Base-by-base conservation (phyloP, 2,797 vertebrate genomes). In the Amblyraja radiata region DNA sequence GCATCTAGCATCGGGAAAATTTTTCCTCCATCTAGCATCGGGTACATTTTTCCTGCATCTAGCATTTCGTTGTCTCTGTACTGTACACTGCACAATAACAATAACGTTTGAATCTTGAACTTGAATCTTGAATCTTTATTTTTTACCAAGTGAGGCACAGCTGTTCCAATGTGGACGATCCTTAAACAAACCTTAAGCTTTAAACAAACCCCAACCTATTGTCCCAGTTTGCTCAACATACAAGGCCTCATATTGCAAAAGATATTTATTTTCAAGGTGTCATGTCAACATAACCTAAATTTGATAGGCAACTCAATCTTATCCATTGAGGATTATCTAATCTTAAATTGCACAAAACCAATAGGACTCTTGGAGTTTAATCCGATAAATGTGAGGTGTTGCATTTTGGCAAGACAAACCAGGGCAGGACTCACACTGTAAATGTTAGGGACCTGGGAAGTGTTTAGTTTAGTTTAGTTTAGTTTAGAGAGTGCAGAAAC, bases 251-350 rank as follows among this genome's bases (percentile, higher is more conserved):
- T 36, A n/a, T 21, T 88, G 16, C 36, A 8, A n/a, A 88, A 65
- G 18, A 18, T 36, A 21, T 88, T 88, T 88, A 86, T 18, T 68
- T 68, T 68, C 32, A 68, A 36, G 32, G 6, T 16, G 65, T 7
- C 32, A 7, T 32, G 32, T 68, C 84, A 88, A 88, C n/a, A 36
- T 2, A 11, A 21, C 18, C 63, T 68, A 32, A 21, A 21, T 68
- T 88, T 88, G 84, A 88, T 88, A 36, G 84, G 68, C 84, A 68
- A 36, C 36, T 36, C n/a, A 68, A 68, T 88, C n/a, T 68, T 32
- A 32, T 68, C 14, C 63, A 68, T 10, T 1, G 9, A 68, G 68
- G 1, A 10, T 88, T 36, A 88, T 36, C 84, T 88, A 36, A 88
- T 68, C 63, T 36, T 68, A 36, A 68, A 10, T 5, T 36, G 84